Conservation (phyloP, 2,888 invertebrate genomes). For the Agrotis exclamationis region DNA sequence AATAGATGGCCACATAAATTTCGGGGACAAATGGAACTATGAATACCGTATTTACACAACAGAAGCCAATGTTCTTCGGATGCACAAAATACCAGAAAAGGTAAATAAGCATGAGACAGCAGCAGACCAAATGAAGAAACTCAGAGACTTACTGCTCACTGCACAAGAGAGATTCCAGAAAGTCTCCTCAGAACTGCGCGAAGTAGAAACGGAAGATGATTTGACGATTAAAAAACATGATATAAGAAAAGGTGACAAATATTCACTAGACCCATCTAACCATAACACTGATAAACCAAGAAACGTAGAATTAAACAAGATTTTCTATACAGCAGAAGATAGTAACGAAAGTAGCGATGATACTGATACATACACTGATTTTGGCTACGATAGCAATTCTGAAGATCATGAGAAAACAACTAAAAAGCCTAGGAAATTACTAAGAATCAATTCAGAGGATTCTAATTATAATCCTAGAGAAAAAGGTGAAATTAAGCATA, state of each 20-base stretch:
- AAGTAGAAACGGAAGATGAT: not conserved
- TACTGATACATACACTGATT: not conserved
- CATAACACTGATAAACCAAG: not conserved
- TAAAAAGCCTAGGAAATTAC: not conserved
- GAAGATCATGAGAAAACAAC: not conserved
- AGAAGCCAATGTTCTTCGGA: too few species aligned
- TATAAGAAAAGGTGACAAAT: not conserved
- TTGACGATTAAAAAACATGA: not conserved
- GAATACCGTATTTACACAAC: constrained; percentile 54
- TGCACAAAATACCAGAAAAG: too few species aligned
- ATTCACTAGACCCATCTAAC: too few species aligned
- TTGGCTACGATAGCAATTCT: not conserved
- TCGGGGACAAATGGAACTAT: constrained; percentile 74
- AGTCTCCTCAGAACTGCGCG: not conserved
- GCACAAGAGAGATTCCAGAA: not conserved
- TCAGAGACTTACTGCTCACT: not conserved
- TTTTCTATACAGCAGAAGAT: not conserved
- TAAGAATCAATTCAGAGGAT: not conserved
- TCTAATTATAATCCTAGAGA: too few species aligned
- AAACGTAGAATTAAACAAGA: not conserved
- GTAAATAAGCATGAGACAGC: not conserved
- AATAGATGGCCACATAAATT: constrained; percentile 71
- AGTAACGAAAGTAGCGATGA: not conserved
- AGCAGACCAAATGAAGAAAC: not conserved
- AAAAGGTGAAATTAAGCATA: too few species aligned